Evolutionary conservation across 2,797 vertebrate species (phyloP), one percentile per base, ranked within the genome.

Genomic region (Lithobates sylvaticus): DNA sequence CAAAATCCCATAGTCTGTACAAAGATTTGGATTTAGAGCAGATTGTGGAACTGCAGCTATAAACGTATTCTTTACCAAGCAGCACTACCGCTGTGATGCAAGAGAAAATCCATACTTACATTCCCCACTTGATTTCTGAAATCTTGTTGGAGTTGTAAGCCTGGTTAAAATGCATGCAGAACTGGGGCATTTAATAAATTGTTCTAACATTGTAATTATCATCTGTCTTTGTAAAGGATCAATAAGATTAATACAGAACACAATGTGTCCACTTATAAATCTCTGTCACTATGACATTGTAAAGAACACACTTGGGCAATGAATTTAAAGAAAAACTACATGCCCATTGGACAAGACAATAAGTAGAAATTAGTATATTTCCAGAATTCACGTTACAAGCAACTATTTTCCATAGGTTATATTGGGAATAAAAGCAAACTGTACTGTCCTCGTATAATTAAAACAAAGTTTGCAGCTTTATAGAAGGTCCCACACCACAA

Each of bases 201-300:
- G 69, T 73, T 74, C 76, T 85, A 85, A 76, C 71, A 80, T 50
- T 68, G 58, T 64, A 85, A 85, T 85, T 85, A 75, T 75, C 78
- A 81, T 85, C 71, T n/a, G 70, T 74, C 84, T 85, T 85, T 50
- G 39, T 74, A 85, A 79, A 68, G 27, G 58, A 85, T 85, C 84
- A 80, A 85, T 85, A 85, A 74, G 84, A 85, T 85, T 85, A 85
- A 70, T 79, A 79, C 76, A 80, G 42, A 73, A 74, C 69, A 80
- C 76, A 74, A 73, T 74, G 77, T 79, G 58, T 80, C 84, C 42
- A 71, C 83, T 72, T 73, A 84, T 84, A 78, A 84, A 84, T 84
- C 82, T 76, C 61, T 39, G 83, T 78, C 76, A 79, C 26, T 7
- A n/a, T 79, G 76, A 79, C 84, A 85, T 79, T 85, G 69, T 67